phyloP scores from a whole-genome alignment of 2,113 vertebrate genomes.

The Oncorhynchus mykiss region DNA sequence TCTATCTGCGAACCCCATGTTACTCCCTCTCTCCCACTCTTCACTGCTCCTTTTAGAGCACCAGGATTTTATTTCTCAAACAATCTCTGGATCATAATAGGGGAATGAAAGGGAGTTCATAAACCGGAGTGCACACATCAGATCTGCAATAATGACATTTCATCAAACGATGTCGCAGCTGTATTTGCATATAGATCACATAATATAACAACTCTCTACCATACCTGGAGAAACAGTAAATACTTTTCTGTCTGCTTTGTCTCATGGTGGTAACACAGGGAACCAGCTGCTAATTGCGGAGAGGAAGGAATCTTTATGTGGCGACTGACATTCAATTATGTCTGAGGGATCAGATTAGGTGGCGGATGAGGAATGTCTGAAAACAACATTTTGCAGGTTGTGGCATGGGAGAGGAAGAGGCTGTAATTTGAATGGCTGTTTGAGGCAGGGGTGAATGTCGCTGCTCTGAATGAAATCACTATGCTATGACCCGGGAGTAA shows the following conservation, averaged over 20 bases:
- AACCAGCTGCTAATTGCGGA: slow-evolving; percentile 78
- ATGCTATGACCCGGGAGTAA: slow-evolving; percentile 70
- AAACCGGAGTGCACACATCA: slow-evolving; percentile 74
- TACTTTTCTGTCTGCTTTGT: slow-evolving; percentile 76
- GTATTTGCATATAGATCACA: slow-evolving; percentile 83
- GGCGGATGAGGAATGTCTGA: slow-evolving; percentile 57
- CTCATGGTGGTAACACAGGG: slow-evolving; percentile 56
- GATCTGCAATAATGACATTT: slow-evolving; percentile 75
- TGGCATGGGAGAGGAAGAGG: slow-evolving; percentile 31
- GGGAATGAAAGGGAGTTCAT: slow-evolving; percentile 74
- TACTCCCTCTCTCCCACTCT: neutral
- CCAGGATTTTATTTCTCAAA: neutral
- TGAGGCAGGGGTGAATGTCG: slow-evolving; percentile 58
- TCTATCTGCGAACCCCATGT: neutral
- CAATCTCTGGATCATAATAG: slow-evolving; percentile 69
- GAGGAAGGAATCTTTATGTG: slow-evolving; percentile 72
- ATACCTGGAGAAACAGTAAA: slow-evolving; percentile 75
- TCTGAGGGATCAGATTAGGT: slow-evolving; percentile 73
- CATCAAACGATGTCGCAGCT: slow-evolving; percentile 64
- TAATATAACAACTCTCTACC: slow-evolving; percentile 73
- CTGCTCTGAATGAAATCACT: slow-evolving; percentile 68
- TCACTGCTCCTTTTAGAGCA: neutral
- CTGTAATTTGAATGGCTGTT: slow-evolving; percentile 72
- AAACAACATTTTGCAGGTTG: neutral
- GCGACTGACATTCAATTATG: slow-evolving; percentile 83